Conservation (phyloP, 2,797 vertebrate species). For the Nyctibius grandis region DNA sequence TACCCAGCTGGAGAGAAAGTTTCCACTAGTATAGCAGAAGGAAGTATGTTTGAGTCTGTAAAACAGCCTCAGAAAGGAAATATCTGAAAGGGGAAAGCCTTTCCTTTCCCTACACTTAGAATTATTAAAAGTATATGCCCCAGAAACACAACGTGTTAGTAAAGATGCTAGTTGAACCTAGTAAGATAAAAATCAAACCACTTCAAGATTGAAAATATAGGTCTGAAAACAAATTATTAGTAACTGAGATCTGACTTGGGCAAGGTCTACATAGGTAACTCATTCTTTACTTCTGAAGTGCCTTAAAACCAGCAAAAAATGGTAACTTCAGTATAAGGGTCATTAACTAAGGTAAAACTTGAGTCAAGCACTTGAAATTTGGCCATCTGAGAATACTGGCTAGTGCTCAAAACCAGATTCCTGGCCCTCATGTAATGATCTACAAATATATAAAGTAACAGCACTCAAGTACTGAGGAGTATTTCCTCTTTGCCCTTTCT, state of each 20-base stretch:
- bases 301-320: neutral
- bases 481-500: neutral
- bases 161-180: neutral
- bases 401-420: neutral
- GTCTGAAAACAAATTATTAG: neutral
- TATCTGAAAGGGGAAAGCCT: neutral
- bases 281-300: neutral
- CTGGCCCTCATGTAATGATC: neutral
- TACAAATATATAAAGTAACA: neutral
- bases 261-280: neutral
- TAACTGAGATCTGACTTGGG: neutral
- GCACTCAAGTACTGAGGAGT: neutral
- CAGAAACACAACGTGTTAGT: neutral
- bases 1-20: neutral
- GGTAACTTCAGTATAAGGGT: neutral
- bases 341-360: neutral
- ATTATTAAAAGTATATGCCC: neutral
- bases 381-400: neutral
- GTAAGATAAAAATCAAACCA: neutral
- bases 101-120: neutral
- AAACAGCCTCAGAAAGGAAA: neutral
- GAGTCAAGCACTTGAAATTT: neutral
- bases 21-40: neutral
- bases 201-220: neutral
- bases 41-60: neutral